Evolutionary conservation across 2,888 invertebrate species (phyloP).

Genomic region (Choreutis nemorana): DNA sequence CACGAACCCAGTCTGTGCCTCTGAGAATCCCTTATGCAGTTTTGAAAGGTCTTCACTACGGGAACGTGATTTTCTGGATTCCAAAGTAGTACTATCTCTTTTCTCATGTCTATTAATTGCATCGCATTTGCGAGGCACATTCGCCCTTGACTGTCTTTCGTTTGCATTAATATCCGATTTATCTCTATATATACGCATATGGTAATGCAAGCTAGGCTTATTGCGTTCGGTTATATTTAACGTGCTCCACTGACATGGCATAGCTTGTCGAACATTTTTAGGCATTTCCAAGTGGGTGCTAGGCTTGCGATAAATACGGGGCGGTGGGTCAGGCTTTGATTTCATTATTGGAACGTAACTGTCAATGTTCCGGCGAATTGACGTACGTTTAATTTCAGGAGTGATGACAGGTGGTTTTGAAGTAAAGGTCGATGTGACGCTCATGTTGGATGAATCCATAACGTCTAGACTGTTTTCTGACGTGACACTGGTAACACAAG

Average conservation of each 20-base stretch:
- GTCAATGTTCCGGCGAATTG: slow-evolving; percentile 49
- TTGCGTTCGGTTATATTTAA: slow-evolving; percentile 52
- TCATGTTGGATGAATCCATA: slow-evolving; percentile 57
- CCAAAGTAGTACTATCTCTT: slow-evolving; percentile 18
- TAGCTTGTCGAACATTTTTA: slow-evolving; percentile 49
- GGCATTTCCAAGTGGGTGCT: slow-evolving; percentile 54
- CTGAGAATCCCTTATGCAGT: slow-evolving; percentile 44
- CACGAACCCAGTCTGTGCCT: slow-evolving; percentile 51
- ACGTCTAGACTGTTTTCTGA: slow-evolving; percentile 66
- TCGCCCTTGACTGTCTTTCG: slow-evolving; percentile 34
- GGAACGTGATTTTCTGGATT: slow-evolving; percentile 42
- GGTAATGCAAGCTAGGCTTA: slow-evolving; percentile 59
- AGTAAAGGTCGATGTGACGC: slow-evolving; percentile 57
- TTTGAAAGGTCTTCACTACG: slow-evolving; percentile 58
- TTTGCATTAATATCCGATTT: slow-evolving; percentile 23
- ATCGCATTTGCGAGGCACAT: slow-evolving; percentile 41
- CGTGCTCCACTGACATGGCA: slow-evolving; percentile 56
- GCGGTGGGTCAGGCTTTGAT: slow-evolving; percentile 52
- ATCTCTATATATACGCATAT: slow-evolving; percentile 58
- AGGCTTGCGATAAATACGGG: slow-evolving; percentile 51
- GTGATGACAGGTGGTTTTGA: slow-evolving; percentile 51
- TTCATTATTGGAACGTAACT: slow-evolving; percentile 48
- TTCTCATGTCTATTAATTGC: slow-evolving; percentile 27
- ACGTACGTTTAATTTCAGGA: slow-evolving; percentile 57
- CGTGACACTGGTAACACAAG: slow-evolving; percentile 65